phyloP scores from a whole-genome alignment of 1,140 invertebrate species.

The Cyclina sinensis region DNA sequence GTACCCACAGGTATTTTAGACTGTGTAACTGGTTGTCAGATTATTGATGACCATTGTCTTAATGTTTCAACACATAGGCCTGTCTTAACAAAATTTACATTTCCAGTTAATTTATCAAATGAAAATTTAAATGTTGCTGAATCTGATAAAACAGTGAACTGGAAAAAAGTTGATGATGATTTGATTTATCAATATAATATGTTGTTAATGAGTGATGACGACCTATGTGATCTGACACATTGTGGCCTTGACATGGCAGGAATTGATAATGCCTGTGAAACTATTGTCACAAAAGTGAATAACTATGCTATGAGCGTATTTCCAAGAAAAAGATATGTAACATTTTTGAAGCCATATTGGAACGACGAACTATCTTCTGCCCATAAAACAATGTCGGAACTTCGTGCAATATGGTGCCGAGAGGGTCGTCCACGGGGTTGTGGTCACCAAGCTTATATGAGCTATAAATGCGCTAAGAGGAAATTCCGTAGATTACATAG shows the following conservation, averaged over 20 bases:
- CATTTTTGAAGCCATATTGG: not conserved
- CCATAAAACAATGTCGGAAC: not conserved
- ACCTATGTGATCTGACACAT: not conserved
- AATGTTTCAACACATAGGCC: not conserved
- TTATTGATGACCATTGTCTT: constrained; percentile 7
- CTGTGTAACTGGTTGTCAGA: not conserved
- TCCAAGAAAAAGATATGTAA: not conserved
- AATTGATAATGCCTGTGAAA: not conserved
- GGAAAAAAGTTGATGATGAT: not conserved
- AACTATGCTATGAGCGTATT: not conserved
- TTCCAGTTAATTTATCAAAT: no score
- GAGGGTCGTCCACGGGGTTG: not conserved
- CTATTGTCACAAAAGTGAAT: not conserved
- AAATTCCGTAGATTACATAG: constrained; percentile 10
- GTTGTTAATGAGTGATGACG: not conserved
- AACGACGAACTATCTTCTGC: not conserved
- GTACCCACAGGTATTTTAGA: not conserved
- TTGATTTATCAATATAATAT: not conserved
- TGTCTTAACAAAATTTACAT: not conserved
- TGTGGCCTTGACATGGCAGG: not conserved
- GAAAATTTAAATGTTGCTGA: not conserved
- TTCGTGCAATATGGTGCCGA: not conserved
- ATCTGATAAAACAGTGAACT: constrained; percentile 5
- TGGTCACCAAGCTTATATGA: not conserved
- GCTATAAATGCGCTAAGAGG: not conserved